Evolutionary conservation across 2,888 invertebrate genomes (phyloP).

Genomic region (Charanyca ferruginea): DNA sequence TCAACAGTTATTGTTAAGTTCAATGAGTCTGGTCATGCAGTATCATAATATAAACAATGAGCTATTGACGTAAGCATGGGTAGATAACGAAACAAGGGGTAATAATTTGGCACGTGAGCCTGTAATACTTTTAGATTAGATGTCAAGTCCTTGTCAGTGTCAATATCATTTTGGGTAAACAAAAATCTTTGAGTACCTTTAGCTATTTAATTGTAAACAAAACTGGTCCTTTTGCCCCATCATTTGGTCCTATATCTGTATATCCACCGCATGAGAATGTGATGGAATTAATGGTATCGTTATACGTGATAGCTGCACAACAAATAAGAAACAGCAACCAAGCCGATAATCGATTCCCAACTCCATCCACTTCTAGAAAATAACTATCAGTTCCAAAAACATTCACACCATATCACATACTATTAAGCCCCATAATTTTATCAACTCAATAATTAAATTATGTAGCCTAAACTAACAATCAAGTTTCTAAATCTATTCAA

Average conservation of each 20-base stretch:
- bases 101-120: slow-evolving; percentile 15
- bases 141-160: background rate
- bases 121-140: slow-evolving; percentile 18
- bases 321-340: no score
- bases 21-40: slow-evolving; percentile 25
- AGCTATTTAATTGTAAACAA: background rate
- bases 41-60: slow-evolving; percentile 51
- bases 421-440: background rate
- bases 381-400: background rate
- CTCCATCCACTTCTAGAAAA: background rate
- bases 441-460: slow-evolving; percentile 6
- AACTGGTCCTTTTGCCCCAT: no score
- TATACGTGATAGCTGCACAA: no score
- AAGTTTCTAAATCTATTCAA: slow-evolving; percentile 35
- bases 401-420: background rate
- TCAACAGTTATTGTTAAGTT: slow-evolving; percentile 6
- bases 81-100: slow-evolving; percentile 33
- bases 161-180: slow-evolving; percentile 5
- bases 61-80: slow-evolving; percentile 37
- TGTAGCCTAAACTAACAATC: slow-evolving; percentile 14
- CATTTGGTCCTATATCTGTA: no score
- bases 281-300: no score
- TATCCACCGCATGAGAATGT: no score
- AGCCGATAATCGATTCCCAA: background rate
- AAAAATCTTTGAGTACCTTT: background rate